phyloP scores from a whole-genome alignment of 2,797 vertebrate genomes.

The Microcaecilia unicolor region DNA sequence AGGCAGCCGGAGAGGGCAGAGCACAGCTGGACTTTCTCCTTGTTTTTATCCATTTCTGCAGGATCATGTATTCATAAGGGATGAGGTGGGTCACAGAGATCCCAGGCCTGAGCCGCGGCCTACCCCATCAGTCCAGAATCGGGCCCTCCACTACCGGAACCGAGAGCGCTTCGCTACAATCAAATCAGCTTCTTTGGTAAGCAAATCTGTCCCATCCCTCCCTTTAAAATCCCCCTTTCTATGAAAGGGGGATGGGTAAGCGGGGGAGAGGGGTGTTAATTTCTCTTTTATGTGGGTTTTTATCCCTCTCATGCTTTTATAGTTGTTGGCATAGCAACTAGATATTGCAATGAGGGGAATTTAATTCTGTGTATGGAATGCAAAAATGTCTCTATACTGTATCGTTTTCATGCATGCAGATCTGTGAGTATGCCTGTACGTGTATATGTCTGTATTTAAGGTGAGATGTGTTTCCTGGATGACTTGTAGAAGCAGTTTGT shows the following conservation, averaged over 20 bases:
- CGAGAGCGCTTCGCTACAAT: slow-evolving; percentile 95
- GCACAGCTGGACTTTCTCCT: slow-evolving; percentile 69
- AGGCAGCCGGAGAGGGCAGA: slow-evolving; percentile 60
- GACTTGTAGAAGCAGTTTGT: slow-evolving; percentile 13
- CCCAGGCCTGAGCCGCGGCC: slow-evolving; percentile 78
- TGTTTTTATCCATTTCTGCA: slow-evolving; percentile 73
- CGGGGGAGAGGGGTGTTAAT: neutral
- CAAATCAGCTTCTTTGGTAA: slow-evolving; percentile 96
- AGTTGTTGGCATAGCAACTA: slow-evolving; percentile 95
- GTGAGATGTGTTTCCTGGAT: slow-evolving; percentile 15
- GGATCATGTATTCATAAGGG: slow-evolving; percentile 94
- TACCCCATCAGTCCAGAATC: slow-evolving; percentile 81
- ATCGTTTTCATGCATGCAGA: slow-evolving; percentile 4
- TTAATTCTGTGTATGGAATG: slow-evolving; percentile 38
- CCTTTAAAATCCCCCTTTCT: slow-evolving; percentile 14
- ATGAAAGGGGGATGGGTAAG: slow-evolving; percentile 23
- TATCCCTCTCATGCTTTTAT: slow-evolving; percentile 30
- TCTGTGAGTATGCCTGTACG: slow-evolving; percentile 7
- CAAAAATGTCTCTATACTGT: slow-evolving; percentile 32
- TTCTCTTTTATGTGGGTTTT: slow-evolving; percentile 28
- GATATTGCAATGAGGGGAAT: slow-evolving; percentile 60
- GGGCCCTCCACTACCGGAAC: slow-evolving; percentile 91
- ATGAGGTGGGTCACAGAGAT: slow-evolving; percentile 86
- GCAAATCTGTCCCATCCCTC: slow-evolving; percentile 33
- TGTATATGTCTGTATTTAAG: slow-evolving; percentile 25